Evolutionary conservation across 2,797 vertebrate genomes (phyloP).

Genomic region (Lagothrix lagotricha): DNA sequence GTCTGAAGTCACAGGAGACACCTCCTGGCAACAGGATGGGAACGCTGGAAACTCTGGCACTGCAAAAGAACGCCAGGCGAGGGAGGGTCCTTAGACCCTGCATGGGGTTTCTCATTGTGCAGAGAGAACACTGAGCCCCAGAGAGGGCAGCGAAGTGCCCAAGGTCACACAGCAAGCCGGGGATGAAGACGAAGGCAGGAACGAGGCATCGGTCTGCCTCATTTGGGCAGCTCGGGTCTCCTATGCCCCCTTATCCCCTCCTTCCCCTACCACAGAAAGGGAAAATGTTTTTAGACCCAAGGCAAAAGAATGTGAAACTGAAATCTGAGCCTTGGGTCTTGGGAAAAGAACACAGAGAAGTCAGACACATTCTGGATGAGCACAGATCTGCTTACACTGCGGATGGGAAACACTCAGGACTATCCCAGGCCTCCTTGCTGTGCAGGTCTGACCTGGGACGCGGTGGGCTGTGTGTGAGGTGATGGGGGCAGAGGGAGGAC

Average conservation of each 20-base stretch:
- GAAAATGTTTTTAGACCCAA: conserved; percentile 52
- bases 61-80: not conserved
- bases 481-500: not conserved
- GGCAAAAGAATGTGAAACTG: conserved; percentile 63
- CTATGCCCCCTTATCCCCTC: not conserved
- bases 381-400: conserved; percentile 30
- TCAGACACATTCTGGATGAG: conserved; percentile 48
- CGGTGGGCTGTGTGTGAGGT: not conserved
- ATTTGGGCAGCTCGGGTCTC: not conserved
- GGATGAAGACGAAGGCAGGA: not conserved
- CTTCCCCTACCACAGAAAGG: conserved; percentile 21
- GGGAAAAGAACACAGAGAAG: conserved; percentile 60
- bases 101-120: not conserved
- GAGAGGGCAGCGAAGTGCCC: conserved; percentile 7
- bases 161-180: not conserved
- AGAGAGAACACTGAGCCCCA: not conserved
- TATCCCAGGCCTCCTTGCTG: not conserved
- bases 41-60: not conserved
- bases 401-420: not conserved
- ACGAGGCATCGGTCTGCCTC: not conserved
- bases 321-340: conserved; percentile 59
- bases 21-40: not conserved
- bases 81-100: not conserved
- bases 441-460: not conserved
- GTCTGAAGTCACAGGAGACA: not conserved